Conservation (phyloP, 1,140 invertebrate genomes). For the Akabosia matsudoensis region DNA sequence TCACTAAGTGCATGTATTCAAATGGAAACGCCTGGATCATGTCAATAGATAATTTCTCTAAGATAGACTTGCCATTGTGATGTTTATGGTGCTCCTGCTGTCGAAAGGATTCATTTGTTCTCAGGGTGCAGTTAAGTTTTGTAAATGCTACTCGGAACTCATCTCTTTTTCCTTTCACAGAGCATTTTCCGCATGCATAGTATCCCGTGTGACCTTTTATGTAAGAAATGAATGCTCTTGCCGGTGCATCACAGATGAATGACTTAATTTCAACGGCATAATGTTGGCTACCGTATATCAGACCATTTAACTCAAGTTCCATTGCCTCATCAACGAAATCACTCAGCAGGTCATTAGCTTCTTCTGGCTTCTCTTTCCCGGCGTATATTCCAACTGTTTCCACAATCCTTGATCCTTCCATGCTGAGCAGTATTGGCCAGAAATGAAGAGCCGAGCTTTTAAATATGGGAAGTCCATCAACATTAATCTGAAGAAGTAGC, state of each 20-base stretch:
- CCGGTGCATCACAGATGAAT: slow-evolving; percentile 50
- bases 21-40: slow-evolving; percentile 42
- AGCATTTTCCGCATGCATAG: slow-evolving; percentile 49
- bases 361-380: slow-evolving; percentile 27
- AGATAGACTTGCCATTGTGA: slow-evolving; percentile 26
- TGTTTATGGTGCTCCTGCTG: slow-evolving; percentile 30
- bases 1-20: slow-evolving; percentile 46
- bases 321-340: slow-evolving; percentile 46
- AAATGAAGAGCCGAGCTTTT: slow-evolving; percentile 28
- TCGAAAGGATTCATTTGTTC: slow-evolving; percentile 46
- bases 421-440: slow-evolving; percentile 32
- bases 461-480: slow-evolving; percentile 34
- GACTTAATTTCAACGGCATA: slow-evolving; percentile 34
- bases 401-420: neutral
- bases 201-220: slow-evolving; percentile 48
- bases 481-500: slow-evolving; percentile 30
- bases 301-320: slow-evolving; percentile 26
- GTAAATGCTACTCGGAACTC: slow-evolving; percentile 34
- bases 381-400: slow-evolving; percentile 25
- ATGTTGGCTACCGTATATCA: slow-evolving; percentile 29
- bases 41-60: slow-evolving; percentile 33
- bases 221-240: slow-evolving; percentile 47
- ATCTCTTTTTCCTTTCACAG: slow-evolving; percentile 32
- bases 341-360: slow-evolving; percentile 37
- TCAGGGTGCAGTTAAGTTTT: slow-evolving; percentile 11